Evolutionary conservation across 2,888 invertebrate species (phyloP), one percentile per base, ranked within the genome.

Genomic region (Pollenia angustigena): DNA sequence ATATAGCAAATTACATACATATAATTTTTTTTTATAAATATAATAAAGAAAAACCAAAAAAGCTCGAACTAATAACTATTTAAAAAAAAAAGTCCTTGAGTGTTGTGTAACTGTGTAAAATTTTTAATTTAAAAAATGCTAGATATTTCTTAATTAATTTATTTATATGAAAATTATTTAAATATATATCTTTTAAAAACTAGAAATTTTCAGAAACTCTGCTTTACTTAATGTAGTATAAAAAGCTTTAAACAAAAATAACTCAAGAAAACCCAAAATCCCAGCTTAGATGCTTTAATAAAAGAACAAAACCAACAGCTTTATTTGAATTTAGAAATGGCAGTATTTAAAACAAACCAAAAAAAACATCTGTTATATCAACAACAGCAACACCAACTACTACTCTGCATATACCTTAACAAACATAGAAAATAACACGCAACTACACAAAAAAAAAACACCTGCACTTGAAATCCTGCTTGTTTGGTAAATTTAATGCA

Each of bases 1-100:
- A 87, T 74, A 89, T 79, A 84, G 66, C 83, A 88, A 89, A 86
- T 88, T 81, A 81, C 82, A 82, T 71, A 87, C 69, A 85, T 81
- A 85, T 74, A 80, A 62, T 64, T 60, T 50, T 79, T 69, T 60
- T 44, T 69, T 16, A 52, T 58, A 48, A 46, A 56, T 50, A 71
- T 46, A 44, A 18, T 68, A 52, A 50, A 50, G 42, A 14, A 8
- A 54, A 9, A 46, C 23, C 69, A 71, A 85, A 81, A 54, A 66
- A 54, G 80, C 82, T 87, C 82, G 75, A 64, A 87, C 85, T 87
- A 89, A 88, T 84, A 82, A 88, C 76, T 78, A 58, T 71, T 71
- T 7, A 69, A 4, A 44, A 18, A 69, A 71, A 72, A 44, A n/a
- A n/a, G n/a, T 44, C 72, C 60, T 50, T 84, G 52, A 66, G 52